Evolutionary conservation across 2,888 invertebrate species (phyloP).

Genomic region (Acronicta aceris): DNA sequence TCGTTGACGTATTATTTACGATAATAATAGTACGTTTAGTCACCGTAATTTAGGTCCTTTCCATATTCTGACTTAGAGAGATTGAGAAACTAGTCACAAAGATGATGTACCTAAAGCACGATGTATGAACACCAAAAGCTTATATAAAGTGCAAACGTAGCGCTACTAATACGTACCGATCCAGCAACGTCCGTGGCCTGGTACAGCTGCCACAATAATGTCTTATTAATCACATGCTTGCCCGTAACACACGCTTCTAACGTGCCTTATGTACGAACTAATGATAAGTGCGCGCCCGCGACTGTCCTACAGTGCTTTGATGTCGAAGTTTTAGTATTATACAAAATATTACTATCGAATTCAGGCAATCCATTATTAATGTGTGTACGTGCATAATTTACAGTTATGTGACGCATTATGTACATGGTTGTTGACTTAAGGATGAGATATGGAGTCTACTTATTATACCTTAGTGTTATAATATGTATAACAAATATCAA

Average conservation of each 20-base stretch:
- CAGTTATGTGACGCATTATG: not conserved
- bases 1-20: not conserved
- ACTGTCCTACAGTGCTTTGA: slow-evolving; percentile 34
- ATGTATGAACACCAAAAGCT: slow-evolving; percentile 63
- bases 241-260: slow-evolving; percentile 47
- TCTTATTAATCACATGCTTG: slow-evolving; percentile 80
- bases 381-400: slow-evolving; percentile 14
- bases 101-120: slow-evolving; percentile 47
- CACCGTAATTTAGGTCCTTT: not conserved
- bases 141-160: slow-evolving; percentile 62
- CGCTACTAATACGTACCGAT: slow-evolving; percentile 79
- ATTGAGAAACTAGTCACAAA: slow-evolving; percentile 30
- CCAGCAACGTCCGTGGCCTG: slow-evolving; percentile 86
- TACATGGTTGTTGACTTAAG: not conserved
- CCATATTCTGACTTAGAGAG: slow-evolving; percentile 5
- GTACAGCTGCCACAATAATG: slow-evolving; percentile 88
- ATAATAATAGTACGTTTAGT: not conserved
- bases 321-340: slow-evolving; percentile 26
- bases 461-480: not conserved
- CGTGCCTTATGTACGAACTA: slow-evolving; percentile 44
- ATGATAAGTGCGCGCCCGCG: slow-evolving; percentile 34
- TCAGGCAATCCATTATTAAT: not conserved
- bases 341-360: slow-evolving; percentile 45
- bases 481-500: not conserved
- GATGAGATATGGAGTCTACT: not conserved